phyloP scores from a whole-genome alignment of 2,888 invertebrate species.

The Sarcophaga carnaria region DNA sequence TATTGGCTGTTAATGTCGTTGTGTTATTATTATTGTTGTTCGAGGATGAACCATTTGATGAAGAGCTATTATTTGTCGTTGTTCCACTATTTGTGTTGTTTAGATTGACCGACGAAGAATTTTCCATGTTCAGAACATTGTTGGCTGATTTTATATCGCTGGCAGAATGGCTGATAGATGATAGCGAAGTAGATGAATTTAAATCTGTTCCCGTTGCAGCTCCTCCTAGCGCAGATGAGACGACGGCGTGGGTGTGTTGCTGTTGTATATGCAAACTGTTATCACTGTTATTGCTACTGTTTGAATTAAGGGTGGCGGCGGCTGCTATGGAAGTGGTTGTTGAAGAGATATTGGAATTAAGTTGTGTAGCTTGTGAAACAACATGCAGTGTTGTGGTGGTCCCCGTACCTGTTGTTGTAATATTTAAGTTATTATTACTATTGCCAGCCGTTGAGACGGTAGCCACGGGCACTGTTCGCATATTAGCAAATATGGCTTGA shows the following conservation, averaged over 20 bases:
- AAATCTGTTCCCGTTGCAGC: constrained; percentile 23
- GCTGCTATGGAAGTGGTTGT: constrained; percentile 49
- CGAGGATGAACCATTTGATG: constrained; percentile 68
- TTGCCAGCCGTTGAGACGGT: constrained; percentile 74
- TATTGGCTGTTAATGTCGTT: constrained; percentile 63
- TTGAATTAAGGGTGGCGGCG: constrained; percentile 26
- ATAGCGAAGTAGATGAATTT: constrained; percentile 44
- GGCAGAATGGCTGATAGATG: constrained; percentile 55
- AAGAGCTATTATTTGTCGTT: constrained; percentile 59
- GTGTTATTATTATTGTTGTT: constrained; percentile 67
- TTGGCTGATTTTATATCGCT: constrained; percentile 62
- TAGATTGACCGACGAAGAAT: constrained; percentile 32
- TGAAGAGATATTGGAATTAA: constrained; percentile 62
- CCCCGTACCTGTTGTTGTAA: constrained; percentile 32
- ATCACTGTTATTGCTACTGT: constrained; percentile 58
- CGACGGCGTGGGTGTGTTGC: constrained; percentile 27
- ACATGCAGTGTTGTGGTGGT: constrained; percentile 67
- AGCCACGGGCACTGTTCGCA: constrained; percentile 76
- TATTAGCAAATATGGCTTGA: constrained; percentile 76
- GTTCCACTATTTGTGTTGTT: constrained; percentile 63
- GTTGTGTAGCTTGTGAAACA: constrained; percentile 57
- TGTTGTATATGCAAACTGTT: constrained; percentile 60
- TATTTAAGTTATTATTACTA: constrained; percentile 69
- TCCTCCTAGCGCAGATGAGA: constrained; percentile 20
- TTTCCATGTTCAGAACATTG: constrained; percentile 63